Conservation (phyloP, 1,140 invertebrate genomes). For the Leptonema lineaticorne region DNA sequence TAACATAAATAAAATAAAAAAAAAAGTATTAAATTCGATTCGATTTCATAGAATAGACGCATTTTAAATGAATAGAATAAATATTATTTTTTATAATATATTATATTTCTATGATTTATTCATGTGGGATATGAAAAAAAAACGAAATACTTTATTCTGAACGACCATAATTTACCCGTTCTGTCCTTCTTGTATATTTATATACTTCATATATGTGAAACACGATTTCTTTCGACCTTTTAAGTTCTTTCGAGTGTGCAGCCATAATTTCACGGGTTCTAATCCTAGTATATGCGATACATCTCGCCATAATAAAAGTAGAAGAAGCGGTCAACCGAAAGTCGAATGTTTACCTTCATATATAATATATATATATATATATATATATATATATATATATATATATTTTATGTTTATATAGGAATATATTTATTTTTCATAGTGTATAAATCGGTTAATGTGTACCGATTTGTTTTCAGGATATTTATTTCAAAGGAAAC, state of each 20-base stretch:
- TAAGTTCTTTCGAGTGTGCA: not conserved
- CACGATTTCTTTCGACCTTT: constrained; percentile 1
- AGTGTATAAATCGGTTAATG: not conserved
- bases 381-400: not conserved
- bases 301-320: not conserved
- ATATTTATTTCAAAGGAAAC: too few relatives aligned
- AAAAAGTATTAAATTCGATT: not conserved
- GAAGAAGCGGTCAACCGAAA: not conserved
- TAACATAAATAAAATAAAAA: too few relatives aligned
- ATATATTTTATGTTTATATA: not conserved
- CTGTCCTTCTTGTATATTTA: not conserved
- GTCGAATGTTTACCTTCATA: not conserved
- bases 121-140: not conserved
- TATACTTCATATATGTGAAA: not conserved
- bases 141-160: not conserved
- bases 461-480: too few relatives aligned
- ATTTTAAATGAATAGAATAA: too few relatives aligned
- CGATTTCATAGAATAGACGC: too few relatives aligned
- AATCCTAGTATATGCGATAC: not conserved
- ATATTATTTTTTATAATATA: too few relatives aligned
- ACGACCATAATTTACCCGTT: constrained; percentile 3
- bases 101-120: constrained; percentile 9
- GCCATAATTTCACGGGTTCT: constrained; percentile 14
- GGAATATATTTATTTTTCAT: too few relatives aligned
- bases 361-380: not conserved